These are phyloP conservation scores for Nixonia krombeini DNA, from an alignment of 1,140 invertebrate species.

Conservation along the genomic window DNA sequence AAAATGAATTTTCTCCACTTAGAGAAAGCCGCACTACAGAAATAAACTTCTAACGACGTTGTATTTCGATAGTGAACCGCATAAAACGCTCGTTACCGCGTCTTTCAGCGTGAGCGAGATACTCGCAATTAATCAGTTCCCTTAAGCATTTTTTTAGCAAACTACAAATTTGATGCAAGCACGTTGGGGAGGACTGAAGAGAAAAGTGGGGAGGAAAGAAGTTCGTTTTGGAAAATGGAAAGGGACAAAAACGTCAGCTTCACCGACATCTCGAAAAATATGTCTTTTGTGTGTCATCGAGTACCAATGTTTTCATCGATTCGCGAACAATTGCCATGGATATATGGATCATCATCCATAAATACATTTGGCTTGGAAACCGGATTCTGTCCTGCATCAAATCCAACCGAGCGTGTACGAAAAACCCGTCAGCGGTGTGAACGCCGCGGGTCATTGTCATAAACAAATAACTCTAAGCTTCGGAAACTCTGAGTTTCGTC, in stretches of 20 bases:
- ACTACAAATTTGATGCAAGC: too few species aligned
- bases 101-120: too few species aligned
- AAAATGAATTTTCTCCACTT: constrained; percentile 1
- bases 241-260: neutral
- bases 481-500: constrained; percentile 4
- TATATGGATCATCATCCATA: constrained; percentile 3
- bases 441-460: constrained; percentile 18
- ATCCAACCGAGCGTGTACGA: constrained; percentile 20
- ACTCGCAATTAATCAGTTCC: too few species aligned
- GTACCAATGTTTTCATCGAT: constrained; percentile 16
- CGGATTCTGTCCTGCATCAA: constrained; percentile 15
- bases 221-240: neutral
- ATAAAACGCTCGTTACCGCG: too few species aligned
- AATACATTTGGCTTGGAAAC: too few species aligned
- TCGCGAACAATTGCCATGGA: constrained; percentile 15
- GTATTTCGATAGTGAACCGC: neutral
- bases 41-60: too few species aligned
- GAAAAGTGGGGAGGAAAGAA: too few species aligned
- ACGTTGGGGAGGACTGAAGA: too few species aligned
- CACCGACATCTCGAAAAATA: constrained; percentile 2
- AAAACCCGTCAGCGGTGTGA: constrained; percentile 8
- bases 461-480: constrained; percentile 24
- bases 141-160: too few species aligned
- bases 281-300: constrained; percentile 4
- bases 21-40: neutral